Conservation (phyloP, 2,888 invertebrate species). For the Conus canariensis region DNA sequence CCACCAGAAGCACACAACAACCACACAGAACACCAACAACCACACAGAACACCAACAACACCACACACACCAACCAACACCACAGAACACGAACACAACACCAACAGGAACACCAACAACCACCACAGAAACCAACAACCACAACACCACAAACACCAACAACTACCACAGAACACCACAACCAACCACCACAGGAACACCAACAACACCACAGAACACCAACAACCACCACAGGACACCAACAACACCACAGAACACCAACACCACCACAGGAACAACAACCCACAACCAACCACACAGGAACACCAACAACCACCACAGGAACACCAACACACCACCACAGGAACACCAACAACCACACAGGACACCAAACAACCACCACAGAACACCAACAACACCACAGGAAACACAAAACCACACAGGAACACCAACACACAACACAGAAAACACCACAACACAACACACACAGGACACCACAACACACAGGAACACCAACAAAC, state of each 20-base stretch:
- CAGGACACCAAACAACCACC: not conserved
- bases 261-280: not conserved
- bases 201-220: not conserved
- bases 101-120: not conserved
- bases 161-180: not conserved
- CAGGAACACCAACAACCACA: not conserved
- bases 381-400: not conserved
- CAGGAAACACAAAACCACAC: not conserved
- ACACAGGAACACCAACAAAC: not conserved
- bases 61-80: not conserved
- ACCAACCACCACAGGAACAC: not conserved
- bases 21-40: not conserved
- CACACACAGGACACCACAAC: not conserved
- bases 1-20: not conserved
- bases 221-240: not conserved
- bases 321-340: not conserved
- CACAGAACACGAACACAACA: not conserved
- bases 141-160: not conserved
- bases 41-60: not conserved
- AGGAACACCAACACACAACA: not conserved
- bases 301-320: not conserved
- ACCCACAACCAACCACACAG: not conserved
- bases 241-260: slow-evolving; percentile 1
- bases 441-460: not conserved
- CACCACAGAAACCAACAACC: not conserved